Evolutionary conservation across 2,888 invertebrate genomes (phyloP), one percentile per base, ranked within the genome.

Genomic region (Gymnosoma rotundatum): DNA sequence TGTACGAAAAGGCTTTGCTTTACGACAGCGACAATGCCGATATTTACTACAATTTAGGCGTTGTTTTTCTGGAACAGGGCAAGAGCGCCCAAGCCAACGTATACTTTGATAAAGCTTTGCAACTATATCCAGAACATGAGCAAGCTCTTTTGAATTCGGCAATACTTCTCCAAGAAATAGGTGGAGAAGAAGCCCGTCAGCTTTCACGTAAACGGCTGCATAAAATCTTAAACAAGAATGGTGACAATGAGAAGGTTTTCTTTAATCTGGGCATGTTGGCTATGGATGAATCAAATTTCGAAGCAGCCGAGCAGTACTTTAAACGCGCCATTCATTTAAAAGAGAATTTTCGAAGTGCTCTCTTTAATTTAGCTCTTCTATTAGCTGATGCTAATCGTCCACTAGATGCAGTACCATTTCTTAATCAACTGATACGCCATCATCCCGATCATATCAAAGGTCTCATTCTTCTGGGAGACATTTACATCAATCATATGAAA

Each of bases 261-360:
- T 99, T 99, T 92, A 98, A 98, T 93, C 93, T 98, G 74, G 98
- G 98, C 86, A 98, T 99, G 98, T 93, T 99, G 60, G 96, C 98
- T 56, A 98, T 98, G 98, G 98, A 99, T 91, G 97, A 98, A 89
- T 95, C 96, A 58, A 96, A 98, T 90, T 96, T 96, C 56, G 95
- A 95, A 48, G 96, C 96, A 88, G 98, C 98, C 0, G 98, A 98
- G 91, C 94, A 96, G 75, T 98, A 97, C 96, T 98, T 98, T 92
- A 94, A 97, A 72, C 95, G 96, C 79, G 98, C 98, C 0, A 96
- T 97, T 0, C 96, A 96, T 88, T 93, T 97, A 16, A 98, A 98
- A 90, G 95, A 96, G 2, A 96, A 97, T 93, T 98, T 98, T 92
- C 94, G 98, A 67, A 98, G 98, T 87, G 98, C 98, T 1, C 94